Conservation (phyloP, 2,888 invertebrate genomes). For the Arrhopalites spinosus region DNA sequence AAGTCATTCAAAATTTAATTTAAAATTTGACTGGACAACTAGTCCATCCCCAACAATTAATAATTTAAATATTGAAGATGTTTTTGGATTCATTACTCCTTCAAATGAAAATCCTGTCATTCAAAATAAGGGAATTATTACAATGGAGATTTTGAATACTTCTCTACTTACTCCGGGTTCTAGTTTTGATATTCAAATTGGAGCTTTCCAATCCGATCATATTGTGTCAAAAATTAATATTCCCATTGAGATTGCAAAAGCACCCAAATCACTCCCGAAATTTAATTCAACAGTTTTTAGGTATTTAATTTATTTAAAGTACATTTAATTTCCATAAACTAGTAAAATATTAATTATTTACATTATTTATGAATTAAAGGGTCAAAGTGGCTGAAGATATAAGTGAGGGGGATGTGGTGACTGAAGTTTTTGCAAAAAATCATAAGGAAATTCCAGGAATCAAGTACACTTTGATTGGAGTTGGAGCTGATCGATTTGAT, state of each 20-base stretch:
- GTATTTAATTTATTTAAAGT: too few relatives aligned
- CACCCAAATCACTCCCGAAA: slow-evolving; percentile 57
- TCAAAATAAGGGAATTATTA: slow-evolving; percentile 52
- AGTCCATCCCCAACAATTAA: slow-evolving; percentile 4
- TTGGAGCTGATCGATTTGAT: slow-evolving; percentile 74
- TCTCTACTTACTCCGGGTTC: slow-evolving; percentile 51
- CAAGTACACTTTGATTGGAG: slow-evolving; percentile 75
- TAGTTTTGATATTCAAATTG: slow-evolving; percentile 53
- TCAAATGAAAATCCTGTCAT: slow-evolving; percentile 48
- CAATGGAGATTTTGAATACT: slow-evolving; percentile 53
- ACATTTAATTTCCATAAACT: too few relatives aligned
- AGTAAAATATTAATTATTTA: too few relatives aligned
- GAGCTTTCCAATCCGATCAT: slow-evolving; percentile 53
- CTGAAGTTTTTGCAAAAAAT: slow-evolving; percentile 49
- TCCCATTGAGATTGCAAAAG: slow-evolving; percentile 51
- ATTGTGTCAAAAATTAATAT: slow-evolving; percentile 52
- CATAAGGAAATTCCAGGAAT: slow-evolving; percentile 59
- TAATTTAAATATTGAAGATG: slow-evolving; percentile 25
- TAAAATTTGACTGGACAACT: slow-evolving; percentile 52
- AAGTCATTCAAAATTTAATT: slow-evolving; percentile 43
- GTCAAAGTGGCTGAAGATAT: slow-evolving; percentile 78
- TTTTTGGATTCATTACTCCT: slow-evolving; percentile 53
- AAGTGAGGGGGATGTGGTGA: slow-evolving; percentile 49
- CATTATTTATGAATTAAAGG: too few relatives aligned
- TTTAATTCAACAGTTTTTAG: slow-evolving; percentile 71